Percentiles rank a stretch among this genome's conserved stretches.
Conservation (phyloP, 1,140 invertebrate genomes). For the Zophobas morio region DNA sequence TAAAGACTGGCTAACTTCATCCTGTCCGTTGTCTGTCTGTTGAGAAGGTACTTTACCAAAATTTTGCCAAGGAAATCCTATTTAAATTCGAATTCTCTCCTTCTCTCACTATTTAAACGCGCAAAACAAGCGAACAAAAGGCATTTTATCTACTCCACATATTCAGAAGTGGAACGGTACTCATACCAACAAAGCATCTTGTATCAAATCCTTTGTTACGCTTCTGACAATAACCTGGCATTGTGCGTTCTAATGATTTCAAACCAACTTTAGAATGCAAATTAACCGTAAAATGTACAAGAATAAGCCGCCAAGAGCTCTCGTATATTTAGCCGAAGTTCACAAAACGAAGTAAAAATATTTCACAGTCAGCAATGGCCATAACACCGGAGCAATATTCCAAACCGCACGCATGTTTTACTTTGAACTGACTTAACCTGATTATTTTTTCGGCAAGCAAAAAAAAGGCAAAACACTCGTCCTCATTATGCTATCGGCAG, state of each 20-base stretch:
- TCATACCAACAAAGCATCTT: background rate
- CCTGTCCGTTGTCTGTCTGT: no score
- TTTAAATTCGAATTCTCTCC: no score
- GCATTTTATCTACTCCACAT: no score
- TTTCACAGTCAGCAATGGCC: slow-evolving; percentile 29
- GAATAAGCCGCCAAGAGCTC: slow-evolving; percentile 30
- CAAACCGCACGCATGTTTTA: background rate
- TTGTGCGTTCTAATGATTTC: slow-evolving; percentile 23
- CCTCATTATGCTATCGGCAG: background rate
- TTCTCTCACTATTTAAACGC: no score
- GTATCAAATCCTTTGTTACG: slow-evolving; percentile 21
- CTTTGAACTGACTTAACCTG: background rate
- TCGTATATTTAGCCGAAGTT: slow-evolving; percentile 23
- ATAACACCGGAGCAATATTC: background rate
- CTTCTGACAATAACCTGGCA: slow-evolving; percentile 22
- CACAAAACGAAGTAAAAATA: slow-evolving; percentile 6
- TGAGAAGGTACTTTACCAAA: no score
- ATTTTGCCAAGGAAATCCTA: no score
- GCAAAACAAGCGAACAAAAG: no score
- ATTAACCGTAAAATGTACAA: slow-evolving; percentile 35
- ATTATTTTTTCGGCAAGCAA: background rate
- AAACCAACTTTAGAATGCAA: slow-evolving; percentile 33
- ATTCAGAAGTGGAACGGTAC: no score
- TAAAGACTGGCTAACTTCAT: no score
- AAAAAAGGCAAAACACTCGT: slow-evolving; percentile 3